phyloP scores from a whole-genome alignment of 1,140 invertebrate species.

The Dysdera silvatica region DNA sequence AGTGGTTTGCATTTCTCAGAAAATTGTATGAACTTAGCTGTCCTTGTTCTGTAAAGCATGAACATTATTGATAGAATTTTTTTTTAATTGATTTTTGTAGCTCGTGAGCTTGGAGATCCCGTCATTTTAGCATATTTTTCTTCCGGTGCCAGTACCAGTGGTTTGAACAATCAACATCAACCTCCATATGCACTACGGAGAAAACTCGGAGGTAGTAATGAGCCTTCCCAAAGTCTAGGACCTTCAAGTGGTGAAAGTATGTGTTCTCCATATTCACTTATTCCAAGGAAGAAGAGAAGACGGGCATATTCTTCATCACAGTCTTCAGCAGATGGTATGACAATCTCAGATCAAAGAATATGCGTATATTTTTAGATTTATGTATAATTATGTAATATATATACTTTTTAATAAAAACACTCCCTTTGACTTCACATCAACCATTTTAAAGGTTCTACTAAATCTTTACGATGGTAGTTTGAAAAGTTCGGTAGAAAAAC shows the following conservation, averaged over 20 bases:
- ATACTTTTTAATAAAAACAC: constrained; percentile 2
- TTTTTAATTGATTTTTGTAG: background rate
- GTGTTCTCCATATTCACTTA: constrained; percentile 5
- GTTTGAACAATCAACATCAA: constrained; percentile 24
- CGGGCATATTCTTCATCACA: constrained; percentile 27
- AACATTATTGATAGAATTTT: background rate
- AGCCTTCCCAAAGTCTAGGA: constrained; percentile 11
- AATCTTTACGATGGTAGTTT: background rate
- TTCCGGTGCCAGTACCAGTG: constrained; percentile 16
- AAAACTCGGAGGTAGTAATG: constrained; percentile 27
- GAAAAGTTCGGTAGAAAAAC: too few relatives aligned
- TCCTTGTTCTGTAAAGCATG: background rate
- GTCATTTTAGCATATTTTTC: constrained; percentile 23
- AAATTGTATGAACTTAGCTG: background rate
- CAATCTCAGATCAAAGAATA: background rate
- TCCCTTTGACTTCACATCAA: background rate
- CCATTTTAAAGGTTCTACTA: background rate
- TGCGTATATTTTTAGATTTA: background rate
- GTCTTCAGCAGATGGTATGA: constrained; percentile 20
- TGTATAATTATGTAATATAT: background rate
- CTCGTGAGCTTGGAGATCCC: constrained; percentile 10
- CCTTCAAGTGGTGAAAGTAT: background rate
- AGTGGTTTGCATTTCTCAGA: background rate
- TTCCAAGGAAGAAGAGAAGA: constrained; percentile 27
- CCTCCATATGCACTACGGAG: constrained; percentile 32